Evolutionary conservation across 2,113 vertebrate genomes (phyloP).

Genomic region (Antennarius striatus): DNA sequence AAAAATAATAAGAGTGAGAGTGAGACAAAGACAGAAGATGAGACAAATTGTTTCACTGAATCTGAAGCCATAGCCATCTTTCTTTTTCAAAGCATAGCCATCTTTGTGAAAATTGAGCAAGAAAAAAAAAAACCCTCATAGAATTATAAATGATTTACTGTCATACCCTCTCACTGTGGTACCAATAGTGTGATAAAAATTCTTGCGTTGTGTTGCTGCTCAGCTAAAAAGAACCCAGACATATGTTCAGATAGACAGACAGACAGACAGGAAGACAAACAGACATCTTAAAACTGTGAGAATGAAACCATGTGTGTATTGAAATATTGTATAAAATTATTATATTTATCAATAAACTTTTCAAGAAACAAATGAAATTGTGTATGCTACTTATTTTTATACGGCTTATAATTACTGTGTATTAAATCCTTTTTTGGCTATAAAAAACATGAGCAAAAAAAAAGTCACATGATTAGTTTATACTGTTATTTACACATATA

Average conservation of each 20-base stretch:
- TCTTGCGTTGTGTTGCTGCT: constrained; percentile 25
- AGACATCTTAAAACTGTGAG: constrained; percentile 58
- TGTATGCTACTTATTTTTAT: constrained; percentile 23
- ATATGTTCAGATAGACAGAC: constrained; percentile 22
- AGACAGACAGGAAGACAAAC: constrained; percentile 49
- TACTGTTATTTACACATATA: constrained; percentile 75
- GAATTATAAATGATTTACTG: constrained; percentile 44
- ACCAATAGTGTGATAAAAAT: constrained; percentile 31
- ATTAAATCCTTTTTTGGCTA: constrained; percentile 25
- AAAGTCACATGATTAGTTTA: constrained; percentile 59
- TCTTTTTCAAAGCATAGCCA: constrained; percentile 52
- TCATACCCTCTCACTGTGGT: constrained; percentile 71
- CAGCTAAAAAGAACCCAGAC: constrained; percentile 33
- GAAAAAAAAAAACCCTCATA: constrained; percentile 17
- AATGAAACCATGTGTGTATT: constrained; percentile 70
- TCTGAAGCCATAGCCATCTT: constrained; percentile 75
- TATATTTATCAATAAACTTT: constrained; percentile 84
- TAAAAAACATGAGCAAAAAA: constrained; percentile 34
- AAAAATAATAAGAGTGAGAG: constrained; percentile 6
- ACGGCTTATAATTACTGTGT: constrained; percentile 22
- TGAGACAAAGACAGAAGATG: constrained; percentile 21
- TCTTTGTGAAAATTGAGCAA: constrained; percentile 44
- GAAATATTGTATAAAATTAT: constrained; percentile 79
- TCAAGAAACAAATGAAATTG: constrained; percentile 63
- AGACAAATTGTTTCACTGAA: constrained; percentile 63